Percentiles rank a stretch among this genome's conserved stretches.
phyloP scores from a whole-genome alignment of 2,113 vertebrate species.

The Nannobrachium achirus region DNA sequence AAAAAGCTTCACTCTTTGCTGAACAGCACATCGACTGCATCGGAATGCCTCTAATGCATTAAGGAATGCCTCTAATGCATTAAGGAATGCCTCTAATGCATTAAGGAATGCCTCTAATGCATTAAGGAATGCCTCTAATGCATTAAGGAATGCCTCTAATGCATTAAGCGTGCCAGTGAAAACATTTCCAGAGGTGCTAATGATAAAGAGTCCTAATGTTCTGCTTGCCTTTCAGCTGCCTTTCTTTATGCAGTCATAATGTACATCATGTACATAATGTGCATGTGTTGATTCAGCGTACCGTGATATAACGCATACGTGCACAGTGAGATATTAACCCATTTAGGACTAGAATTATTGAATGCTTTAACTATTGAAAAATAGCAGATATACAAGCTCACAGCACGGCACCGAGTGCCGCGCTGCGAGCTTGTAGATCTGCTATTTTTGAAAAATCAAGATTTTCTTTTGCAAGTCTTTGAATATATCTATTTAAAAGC shows the following conservation, averaged over 20 bases:
- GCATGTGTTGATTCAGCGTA: constrained; percentile 30
- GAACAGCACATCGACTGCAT: constrained; percentile 43
- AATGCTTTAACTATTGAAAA: too few relatives aligned
- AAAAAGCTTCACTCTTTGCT: constrained; percentile 39
- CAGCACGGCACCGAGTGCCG: too few relatives aligned
- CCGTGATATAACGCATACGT: constrained; percentile 16
- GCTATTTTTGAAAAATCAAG: too few relatives aligned
- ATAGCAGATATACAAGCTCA: too few relatives aligned
- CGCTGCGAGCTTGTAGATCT: too few relatives aligned
- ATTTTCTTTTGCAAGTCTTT: too few relatives aligned
- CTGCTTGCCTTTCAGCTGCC: constrained; percentile 33
- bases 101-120: too few relatives aligned
- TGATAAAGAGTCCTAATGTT: constrained; percentile 35
- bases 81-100: too few relatives aligned
- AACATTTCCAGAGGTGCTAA: constrained; percentile 39
- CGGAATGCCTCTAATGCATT: constrained; percentile 45
- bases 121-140: too few relatives aligned
- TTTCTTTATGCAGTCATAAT: constrained; percentile 47
- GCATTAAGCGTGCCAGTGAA: constrained; percentile 22
- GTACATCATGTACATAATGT: constrained; percentile 1
- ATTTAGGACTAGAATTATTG: too few relatives aligned
- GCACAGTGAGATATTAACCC: constrained; percentile 9
- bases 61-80: too few relatives aligned
- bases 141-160: constrained; percentile 49
- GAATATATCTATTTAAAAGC: too few relatives aligned